Evolutionary conservation across 2,113 vertebrate genomes (phyloP), one percentile per base, ranked within the genome.

Genomic region (Lucifuga dentata): DNA sequence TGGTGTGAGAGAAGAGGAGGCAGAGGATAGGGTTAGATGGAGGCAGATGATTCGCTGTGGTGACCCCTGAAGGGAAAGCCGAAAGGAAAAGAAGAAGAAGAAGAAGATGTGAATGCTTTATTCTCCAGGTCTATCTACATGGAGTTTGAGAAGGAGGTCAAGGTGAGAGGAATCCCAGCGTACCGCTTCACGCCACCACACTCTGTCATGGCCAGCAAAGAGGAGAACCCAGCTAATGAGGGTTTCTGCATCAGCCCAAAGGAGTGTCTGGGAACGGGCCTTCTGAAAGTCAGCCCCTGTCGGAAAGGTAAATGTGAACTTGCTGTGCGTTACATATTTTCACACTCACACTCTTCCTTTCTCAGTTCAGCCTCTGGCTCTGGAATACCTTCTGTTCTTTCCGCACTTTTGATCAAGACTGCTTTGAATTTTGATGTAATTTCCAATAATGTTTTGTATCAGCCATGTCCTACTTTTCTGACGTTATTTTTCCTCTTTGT

Each of bases 271-370:
- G 95, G 94, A 49, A 91, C 97, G 0, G 98, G 98, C 0, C 89
- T 99, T 17, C 89, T 99, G 38, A 95, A 98, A 0, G 93, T 98
- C 89, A 98, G 94, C 32, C 39, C 92, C 48, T 99, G 98, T 90
- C 95, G 92, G 20, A 93, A 95, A 70, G 97, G 98, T 98, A 86
- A 49, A 15, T 0, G 10, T 44, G 59, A 48, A 7, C 20, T 8
- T 32, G 8, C 26, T 5, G 26, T 32, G 8, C 26, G 65, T 64
- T 15, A 13, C 8, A 0, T 45, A 10, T 68, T 69, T 60, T 33
- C 11, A 70, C 35, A 5, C 36, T 11, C 5, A 24, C 24, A 1
- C 13, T 41, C 33, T 29, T 17, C 33, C 17, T 32, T 35, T 43
- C 2, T 5, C 15, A 1, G 19, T 35, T 23, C 2, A 35, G 23